These are phyloP conservation scores for Quiscalus mexicanus DNA, from an alignment of 2,113 vertebrate genomes.

Conservation along the genomic window DNA sequence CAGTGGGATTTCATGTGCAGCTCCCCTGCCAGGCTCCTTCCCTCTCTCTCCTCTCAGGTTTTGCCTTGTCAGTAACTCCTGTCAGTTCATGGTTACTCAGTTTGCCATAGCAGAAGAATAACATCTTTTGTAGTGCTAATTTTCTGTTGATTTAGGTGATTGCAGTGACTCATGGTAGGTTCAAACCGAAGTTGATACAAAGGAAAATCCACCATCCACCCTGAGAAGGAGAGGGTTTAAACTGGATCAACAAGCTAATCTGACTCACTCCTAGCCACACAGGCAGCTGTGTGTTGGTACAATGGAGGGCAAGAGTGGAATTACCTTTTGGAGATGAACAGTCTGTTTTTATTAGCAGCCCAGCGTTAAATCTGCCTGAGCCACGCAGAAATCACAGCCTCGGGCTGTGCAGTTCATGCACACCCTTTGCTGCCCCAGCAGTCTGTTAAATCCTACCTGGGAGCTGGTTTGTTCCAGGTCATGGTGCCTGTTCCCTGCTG, in stretches of 20 bases:
- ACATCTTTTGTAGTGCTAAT: neutral
- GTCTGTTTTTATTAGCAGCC: slow-evolving; percentile 18
- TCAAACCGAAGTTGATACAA: neutral
- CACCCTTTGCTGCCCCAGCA: neutral
- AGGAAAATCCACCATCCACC: neutral
- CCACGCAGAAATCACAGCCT: neutral
- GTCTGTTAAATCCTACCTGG: neutral
- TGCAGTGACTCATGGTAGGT: neutral
- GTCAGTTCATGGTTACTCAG: neutral
- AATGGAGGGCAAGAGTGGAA: neutral
- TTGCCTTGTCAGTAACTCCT: neutral
- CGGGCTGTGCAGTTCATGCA: neutral
- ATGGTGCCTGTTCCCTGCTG: fast-evolving
- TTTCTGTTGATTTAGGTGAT: slow-evolving; percentile 26
- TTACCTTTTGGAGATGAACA: neutral
- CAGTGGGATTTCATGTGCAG: fast-evolving
- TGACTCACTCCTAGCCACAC: neutral
- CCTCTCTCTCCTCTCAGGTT: neutral
- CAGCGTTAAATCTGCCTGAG: neutral
- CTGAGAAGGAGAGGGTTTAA: neutral
- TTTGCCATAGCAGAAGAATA: neutral
- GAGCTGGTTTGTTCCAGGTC: neutral
- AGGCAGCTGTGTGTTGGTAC: neutral
- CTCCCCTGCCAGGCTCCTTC: neutral
- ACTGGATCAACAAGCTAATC: slow-evolving; percentile 20